These are phyloP conservation scores for Zaprionus inermis DNA, from an alignment of 1,140 invertebrate species.

Conservation along the genomic window DNA sequence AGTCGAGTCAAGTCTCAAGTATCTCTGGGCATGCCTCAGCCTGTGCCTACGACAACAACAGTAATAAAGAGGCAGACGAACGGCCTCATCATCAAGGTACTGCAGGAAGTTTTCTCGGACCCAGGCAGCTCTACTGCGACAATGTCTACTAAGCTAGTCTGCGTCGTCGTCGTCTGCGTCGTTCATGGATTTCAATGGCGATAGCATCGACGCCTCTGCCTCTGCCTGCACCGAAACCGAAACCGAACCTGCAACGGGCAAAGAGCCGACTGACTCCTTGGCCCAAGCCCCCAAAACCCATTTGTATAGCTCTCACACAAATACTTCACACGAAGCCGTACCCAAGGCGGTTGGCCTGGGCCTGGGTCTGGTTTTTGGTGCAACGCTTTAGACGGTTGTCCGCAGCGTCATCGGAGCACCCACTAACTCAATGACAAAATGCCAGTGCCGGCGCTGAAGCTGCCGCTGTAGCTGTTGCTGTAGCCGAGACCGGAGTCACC, in stretches of 20 bases:
- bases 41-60: slow-evolving; percentile 32
- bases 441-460: slow-evolving; percentile 36
- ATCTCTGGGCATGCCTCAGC: slow-evolving; percentile 2
- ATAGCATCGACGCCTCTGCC: slow-evolving; percentile 79
- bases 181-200: slow-evolving; percentile 78
- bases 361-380: background rate
- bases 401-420: slow-evolving; percentile 57
- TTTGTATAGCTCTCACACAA: slow-evolving; percentile 82
- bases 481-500: slow-evolving; percentile 9
- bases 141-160: slow-evolving; percentile 71
- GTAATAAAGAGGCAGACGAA: slow-evolving; percentile 40
- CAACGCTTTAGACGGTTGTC: slow-evolving; percentile 10
- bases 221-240: slow-evolving; percentile 37
- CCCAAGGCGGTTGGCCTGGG: slow-evolving; percentile 14
- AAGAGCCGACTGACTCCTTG: slow-evolving; percentile 78
- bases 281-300: slow-evolving; percentile 71
- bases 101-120: slow-evolving; percentile 64
- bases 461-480: background rate
- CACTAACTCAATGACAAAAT: slow-evolving; percentile 82
- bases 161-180: slow-evolving; percentile 58
- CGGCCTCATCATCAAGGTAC: slow-evolving; percentile 66
- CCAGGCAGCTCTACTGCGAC: slow-evolving; percentile 30
- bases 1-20: slow-evolving; percentile 71
- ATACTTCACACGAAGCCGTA: slow-evolving; percentile 75
- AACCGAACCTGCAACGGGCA: slow-evolving; percentile 37